These are phyloP conservation scores for Ceyx erithaca DNA, from an alignment of 2,797 vertebrate genomes.

Conservation along the genomic window DNA sequence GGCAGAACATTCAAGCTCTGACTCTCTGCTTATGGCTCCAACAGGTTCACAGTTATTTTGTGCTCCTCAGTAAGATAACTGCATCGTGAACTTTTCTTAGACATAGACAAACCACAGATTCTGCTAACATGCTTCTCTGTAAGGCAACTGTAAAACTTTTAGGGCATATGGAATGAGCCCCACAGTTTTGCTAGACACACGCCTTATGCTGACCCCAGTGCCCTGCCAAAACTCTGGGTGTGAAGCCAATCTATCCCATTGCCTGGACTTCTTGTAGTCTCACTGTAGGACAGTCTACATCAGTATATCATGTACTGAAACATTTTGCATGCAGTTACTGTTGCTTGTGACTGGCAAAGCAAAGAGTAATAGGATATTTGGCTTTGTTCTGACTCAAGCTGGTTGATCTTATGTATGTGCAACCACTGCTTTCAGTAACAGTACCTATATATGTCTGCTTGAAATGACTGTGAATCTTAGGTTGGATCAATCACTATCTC, in stretches of 20 bases:
- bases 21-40: not conserved
- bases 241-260: not conserved
- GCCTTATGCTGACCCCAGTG: not conserved
- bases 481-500: not conserved
- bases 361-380: not conserved
- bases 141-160: not conserved
- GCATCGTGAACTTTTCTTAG: not conserved
- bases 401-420: not conserved
- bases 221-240: not conserved
- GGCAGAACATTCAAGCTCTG: not conserved
- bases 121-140: not conserved
- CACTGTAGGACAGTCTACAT: not conserved
- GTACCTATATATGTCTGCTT: not conserved
- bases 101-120: accelerated
- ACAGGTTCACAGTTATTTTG: not conserved
- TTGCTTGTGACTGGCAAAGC: not conserved
- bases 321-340: not conserved
- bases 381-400: constrained; percentile 35
- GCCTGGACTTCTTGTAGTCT: not conserved
- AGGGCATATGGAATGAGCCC: not conserved
- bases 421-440: not conserved
- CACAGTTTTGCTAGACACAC: not conserved
- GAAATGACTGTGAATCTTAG: constrained; percentile 20
- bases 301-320: not conserved
- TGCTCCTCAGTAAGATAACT: not conserved